Base-by-base conservation (phyloP, 2,888 invertebrate genomes). In the Archaeoteleia sp. region DNA sequence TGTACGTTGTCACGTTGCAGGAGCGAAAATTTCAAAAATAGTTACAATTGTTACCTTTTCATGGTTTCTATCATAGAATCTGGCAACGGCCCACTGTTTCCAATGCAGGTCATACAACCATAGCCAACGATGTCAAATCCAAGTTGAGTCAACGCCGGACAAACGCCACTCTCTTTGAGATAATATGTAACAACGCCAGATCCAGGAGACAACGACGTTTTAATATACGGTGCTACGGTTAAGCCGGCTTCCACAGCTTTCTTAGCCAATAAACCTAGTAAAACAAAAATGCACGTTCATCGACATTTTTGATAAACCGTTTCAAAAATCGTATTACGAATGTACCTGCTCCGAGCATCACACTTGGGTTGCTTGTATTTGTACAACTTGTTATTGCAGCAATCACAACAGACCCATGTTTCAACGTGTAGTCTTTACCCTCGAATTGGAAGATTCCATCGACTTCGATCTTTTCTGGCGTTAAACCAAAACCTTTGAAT, bases 21-120 rank as follows among this genome's bases (percentile, higher is more conserved):
- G n/a, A n/a, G n/a, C n/a, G n/a, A n/a, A n/a, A n/a, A n/a, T n/a
- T n/a, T n/a, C n/a, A n/a, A n/a, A n/a, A n/a, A n/a, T n/a, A n/a
- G n/a, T n/a, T n/a, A n/a, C n/a, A n/a, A n/a, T n/a, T 34, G 9
- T 48, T 66, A 82, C 83, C 71, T 80, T 83, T 53, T 84, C 83
- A 84, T 83, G 4, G 77, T 76, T 37, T 84, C 82, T 12, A 77
- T 73, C 55, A 84, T 79, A 6, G 74, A 68, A 45, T 97, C 97
- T 49, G 95, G 94, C 0, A 99, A 90, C 0, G 97, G 97, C 0
- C 98, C 98, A 2, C 96, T 96, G 87, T 99, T 99, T 0, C 98
- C 98, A 74, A 99, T 99, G 83, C 99, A 99, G 0, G 98, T 98
- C 98, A 98, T 98, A 85, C 99, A 99, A 0, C 98, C 98, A 81